phyloP scores from a whole-genome alignment of 2,113 vertebrate species.

The Rhinolophus sinicus region DNA sequence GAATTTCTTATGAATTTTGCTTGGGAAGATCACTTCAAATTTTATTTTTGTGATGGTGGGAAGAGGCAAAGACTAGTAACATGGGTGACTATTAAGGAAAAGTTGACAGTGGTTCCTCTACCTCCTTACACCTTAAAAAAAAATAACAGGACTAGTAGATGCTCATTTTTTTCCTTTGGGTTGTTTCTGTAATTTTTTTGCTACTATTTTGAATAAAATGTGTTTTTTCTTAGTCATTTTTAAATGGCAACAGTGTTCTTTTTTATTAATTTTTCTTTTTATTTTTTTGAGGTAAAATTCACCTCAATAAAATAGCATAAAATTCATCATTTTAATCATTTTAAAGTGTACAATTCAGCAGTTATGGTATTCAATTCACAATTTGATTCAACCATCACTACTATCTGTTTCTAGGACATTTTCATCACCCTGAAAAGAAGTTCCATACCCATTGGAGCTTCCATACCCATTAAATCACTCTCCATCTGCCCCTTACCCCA shows the following conservation, averaged over 20 bases:
- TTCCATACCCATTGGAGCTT: not conserved
- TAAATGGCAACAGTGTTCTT: not conserved
- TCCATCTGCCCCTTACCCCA: not conserved
- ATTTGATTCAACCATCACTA: not conserved
- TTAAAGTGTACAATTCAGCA: not conserved
- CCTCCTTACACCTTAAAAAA: not conserved
- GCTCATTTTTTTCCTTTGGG: not conserved
- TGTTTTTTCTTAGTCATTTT: not conserved
- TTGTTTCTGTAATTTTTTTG: not conserved
- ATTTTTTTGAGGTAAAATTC: not conserved
- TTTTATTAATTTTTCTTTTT: not conserved
- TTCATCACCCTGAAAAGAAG: not conserved
- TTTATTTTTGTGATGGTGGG: not conserved
- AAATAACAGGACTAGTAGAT: not conserved
- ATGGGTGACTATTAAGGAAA: not conserved
- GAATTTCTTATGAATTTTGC: not conserved
- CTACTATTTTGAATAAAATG: not conserved
- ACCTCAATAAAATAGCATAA: not conserved
- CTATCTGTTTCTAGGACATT: not conserved
- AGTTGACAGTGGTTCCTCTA: not conserved
- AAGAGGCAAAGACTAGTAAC: not conserved
- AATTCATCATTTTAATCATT: not conserved
- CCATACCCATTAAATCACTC: not conserved
- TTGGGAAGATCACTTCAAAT: not conserved
- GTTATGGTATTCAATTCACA: not conserved